Percentiles rank a stretch among this genome's conserved stretches.
phyloP scores from a whole-genome alignment of 2,888 invertebrate species.

The Rhynchonema sp. region DNA sequence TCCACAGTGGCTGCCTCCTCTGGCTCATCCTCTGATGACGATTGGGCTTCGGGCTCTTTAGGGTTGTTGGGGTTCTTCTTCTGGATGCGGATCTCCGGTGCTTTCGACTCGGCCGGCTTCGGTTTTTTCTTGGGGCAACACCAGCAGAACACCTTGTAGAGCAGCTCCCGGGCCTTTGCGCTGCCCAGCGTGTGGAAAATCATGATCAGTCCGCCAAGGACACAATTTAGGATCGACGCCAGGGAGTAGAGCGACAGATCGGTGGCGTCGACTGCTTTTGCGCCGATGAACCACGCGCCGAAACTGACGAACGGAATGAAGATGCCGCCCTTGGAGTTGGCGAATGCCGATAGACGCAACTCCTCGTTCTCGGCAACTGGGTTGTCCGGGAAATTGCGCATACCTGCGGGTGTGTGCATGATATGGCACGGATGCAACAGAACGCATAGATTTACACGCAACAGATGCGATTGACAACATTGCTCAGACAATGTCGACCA shows the following conservation, averaged over 20 bases:
- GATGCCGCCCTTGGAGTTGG: not conserved
- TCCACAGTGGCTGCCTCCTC: too few species aligned
- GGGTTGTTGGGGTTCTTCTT: not conserved
- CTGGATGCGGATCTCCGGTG: not conserved
- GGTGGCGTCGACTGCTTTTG: not conserved
- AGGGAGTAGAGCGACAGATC: not conserved
- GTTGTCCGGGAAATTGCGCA: not conserved
- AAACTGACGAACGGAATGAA: not conserved
- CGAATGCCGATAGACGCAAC: not conserved
- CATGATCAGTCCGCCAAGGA: not conserved
- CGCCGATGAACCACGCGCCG: not conserved
- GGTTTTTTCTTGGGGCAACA: not conserved
- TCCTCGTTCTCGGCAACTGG: not conserved
- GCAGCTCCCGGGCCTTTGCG: not conserved
- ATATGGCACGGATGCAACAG: too few species aligned
- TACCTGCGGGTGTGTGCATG: too few species aligned
- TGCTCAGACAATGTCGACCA: too few species aligned
- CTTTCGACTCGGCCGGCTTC: not conserved
- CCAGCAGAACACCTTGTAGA: not conserved
- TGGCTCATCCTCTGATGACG: too few species aligned
- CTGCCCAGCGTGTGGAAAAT: not conserved
- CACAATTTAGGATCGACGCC: not conserved
- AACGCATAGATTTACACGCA: too few species aligned
- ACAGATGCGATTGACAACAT: too few species aligned
- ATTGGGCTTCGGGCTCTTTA: too few species aligned